A percentile compares a stretch with the other conserved stretches of the same genome.
Evolutionary conservation across 2,113 vertebrate species (phyloP).

Genomic region (Entosphenus tridentatus): DNA sequence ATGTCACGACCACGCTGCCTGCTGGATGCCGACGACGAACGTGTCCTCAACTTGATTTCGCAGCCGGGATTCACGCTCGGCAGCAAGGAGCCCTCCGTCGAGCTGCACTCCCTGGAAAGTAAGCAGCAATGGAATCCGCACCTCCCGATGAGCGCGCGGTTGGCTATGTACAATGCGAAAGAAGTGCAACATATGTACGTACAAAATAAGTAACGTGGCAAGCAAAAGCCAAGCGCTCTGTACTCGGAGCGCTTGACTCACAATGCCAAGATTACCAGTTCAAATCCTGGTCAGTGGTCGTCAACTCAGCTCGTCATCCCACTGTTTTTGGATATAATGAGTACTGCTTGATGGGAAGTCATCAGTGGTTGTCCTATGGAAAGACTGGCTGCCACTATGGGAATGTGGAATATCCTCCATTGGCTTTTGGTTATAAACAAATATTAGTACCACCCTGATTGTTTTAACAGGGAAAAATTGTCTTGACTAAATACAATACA

Average conservation of each 20-base stretch:
- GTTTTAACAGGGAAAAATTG: too few relatives aligned
- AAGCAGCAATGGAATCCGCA: neutral
- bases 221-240: neutral
- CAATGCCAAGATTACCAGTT: neutral
- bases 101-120: conserved; percentile 18
- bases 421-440: too few relatives aligned
- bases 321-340: too few relatives aligned
- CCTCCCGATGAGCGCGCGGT: neutral
- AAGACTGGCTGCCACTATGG: too few relatives aligned
- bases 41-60: conserved; percentile 24
- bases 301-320: too few relatives aligned
- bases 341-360: too few relatives aligned
- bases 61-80: conserved; percentile 14
- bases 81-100: conserved; percentile 14
- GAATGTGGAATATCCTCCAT: too few relatives aligned
- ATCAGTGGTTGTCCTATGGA: too few relatives aligned
- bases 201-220: neutral
- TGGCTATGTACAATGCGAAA: neutral
- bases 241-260: neutral
- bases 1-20: conserved; percentile 20
- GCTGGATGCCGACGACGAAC: conserved; percentile 26
- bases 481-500: too few relatives aligned
- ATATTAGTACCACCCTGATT: too few relatives aligned
- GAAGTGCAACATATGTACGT: neutral
- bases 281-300: neutral